Evolutionary conservation across 1,140 invertebrate genomes (phyloP).

Genomic region (Drosophila nigromelanica): DNA sequence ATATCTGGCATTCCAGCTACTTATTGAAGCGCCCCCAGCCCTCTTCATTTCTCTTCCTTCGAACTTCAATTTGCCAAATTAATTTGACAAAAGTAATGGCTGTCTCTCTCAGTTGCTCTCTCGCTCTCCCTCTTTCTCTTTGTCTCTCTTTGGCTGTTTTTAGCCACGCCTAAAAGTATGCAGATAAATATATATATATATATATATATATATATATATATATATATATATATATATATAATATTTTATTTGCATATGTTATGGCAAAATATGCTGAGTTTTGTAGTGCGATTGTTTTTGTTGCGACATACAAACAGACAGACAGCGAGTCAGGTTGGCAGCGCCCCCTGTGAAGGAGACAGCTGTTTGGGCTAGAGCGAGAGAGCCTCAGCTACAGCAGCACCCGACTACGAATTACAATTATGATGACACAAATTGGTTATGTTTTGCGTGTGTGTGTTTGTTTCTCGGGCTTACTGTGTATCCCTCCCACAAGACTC

Average conservation of each 20-base stretch:
- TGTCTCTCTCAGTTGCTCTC: not conserved
- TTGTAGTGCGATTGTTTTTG: constrained; percentile 33
- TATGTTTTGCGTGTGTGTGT: constrained; percentile 63
- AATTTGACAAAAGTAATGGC: constrained; percentile 52
- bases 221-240: too few species aligned
- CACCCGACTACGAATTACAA: constrained; percentile 68
- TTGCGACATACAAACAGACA: constrained; percentile 13
- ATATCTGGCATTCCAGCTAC: constrained; percentile 48
- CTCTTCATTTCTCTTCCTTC: not conserved
- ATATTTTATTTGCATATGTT: constrained; percentile 49
- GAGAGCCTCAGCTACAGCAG: constrained; percentile 7
- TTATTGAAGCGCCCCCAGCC: constrained; percentile 21
- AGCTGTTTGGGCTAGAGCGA: constrained; percentile 1
- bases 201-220: constrained; percentile 7
- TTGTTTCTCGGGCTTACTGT: constrained; percentile 22
- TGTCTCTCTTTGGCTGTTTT: not conserved
- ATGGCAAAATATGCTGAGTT: constrained; percentile 35
- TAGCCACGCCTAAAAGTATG: not conserved
- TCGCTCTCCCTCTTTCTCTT: not conserved
- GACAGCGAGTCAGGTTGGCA: constrained; percentile 1
- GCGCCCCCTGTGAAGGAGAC: constrained; percentile 11
- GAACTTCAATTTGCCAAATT: constrained; percentile 70
- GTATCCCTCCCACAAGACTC: not conserved
- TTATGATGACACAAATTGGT: constrained; percentile 82
- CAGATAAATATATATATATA: too few species aligned